Base-by-base conservation (phyloP, 2,797 vertebrate genomes). In the Neomorphus geoffroyi region DNA sequence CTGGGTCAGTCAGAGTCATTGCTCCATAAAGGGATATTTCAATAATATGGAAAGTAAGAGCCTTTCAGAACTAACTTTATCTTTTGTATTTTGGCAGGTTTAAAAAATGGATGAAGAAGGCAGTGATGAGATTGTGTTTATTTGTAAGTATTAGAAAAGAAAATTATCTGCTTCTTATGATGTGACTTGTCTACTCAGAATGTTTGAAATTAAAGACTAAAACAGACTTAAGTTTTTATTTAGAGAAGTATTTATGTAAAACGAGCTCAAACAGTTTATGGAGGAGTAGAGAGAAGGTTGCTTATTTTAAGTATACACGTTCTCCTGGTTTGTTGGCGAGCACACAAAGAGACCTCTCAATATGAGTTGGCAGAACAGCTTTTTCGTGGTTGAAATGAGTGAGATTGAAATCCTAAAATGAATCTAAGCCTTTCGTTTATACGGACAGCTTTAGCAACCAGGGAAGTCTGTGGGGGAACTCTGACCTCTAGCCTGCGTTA, bases 121-220 rank as follows among this genome's bases (percentile, higher is more conserved):
- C 46, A 98, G 96, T 94, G 98, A 99, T 82, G 99, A 99, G 96
- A 92, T 88, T 39, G 78, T 97, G 80, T 98, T 98, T 95, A 97
- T 99, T 98, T 99, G 99, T 99, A 97, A 99, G 99, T 99, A 98
- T 88, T 46, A 39, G 53, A 88, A 81, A 84, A 23, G 23, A 73
- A 54, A 73, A 67, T 24, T 2, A 50, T 64, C 30, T 64, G 11
- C 41, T 14, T 94, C 9, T 70, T 13, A 5, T 10, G 1, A 7
- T 54, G 37, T 61, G 45, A 64, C 71, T 82, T 77, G 27, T 80
- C 33, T 73, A 7, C 67, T 50, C 45, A 70, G 50, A 58, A 45
- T 33, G 64, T 46, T 58, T 85, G 48, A 75, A 81, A 80, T 85
- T 22, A 33, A 89, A 74, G 57, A 30, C 23, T 77, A 10, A 87